A percentile compares a stretch with the other conserved stretches of the same genome.
phyloP scores from a whole-genome alignment of 2,797 vertebrate species.

The Chromis chromis region DNA sequence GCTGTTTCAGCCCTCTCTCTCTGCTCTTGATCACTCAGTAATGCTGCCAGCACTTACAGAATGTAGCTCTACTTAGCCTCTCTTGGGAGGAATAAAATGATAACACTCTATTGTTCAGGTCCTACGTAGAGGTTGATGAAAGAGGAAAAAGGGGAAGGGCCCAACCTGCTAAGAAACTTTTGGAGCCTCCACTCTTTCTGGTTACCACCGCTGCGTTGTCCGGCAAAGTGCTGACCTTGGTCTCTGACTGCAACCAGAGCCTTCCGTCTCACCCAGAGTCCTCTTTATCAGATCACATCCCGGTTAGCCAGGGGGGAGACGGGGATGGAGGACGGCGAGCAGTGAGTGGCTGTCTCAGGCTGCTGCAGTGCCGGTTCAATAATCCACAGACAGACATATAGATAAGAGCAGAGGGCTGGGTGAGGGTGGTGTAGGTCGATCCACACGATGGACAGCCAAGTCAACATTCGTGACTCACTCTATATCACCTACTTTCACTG shows the following conservation, averaged over 20 bases:
- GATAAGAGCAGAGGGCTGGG: constrained; percentile 66
- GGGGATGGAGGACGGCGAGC: constrained; percentile 54
- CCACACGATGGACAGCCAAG: constrained; percentile 32
- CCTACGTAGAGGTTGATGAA: constrained; percentile 21
- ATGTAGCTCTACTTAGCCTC: constrained; percentile 50
- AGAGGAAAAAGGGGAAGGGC: constrained; percentile 30
- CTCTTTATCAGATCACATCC: constrained; percentile 72
- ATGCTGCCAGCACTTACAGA: constrained; percentile 67
- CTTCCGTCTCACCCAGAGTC: constrained; percentile 53
- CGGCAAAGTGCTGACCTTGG: constrained; percentile 81
- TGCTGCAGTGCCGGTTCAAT: constrained; percentile 73
- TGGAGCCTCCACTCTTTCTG: constrained; percentile 37
- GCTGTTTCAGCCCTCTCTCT: constrained; percentile 81
- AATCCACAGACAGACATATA: constrained; percentile 76
- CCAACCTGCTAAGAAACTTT: constrained; percentile 12
- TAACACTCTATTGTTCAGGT: constrained; percentile 45
- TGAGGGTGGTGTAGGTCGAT: constrained; percentile 59
- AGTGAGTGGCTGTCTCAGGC: constrained; percentile 58
- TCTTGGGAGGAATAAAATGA: constrained; percentile 52
- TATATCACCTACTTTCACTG: constrained; percentile 29
- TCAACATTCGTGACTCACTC: constrained; percentile 56
- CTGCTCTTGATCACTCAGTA: constrained; percentile 64
- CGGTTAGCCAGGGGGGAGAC: constrained; percentile 38
- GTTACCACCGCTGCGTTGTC: constrained; percentile 62
- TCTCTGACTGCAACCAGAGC: constrained; percentile 78